Base-by-base conservation (phyloP, 1,140 invertebrate genomes). In the Samia ricini region DNA sequence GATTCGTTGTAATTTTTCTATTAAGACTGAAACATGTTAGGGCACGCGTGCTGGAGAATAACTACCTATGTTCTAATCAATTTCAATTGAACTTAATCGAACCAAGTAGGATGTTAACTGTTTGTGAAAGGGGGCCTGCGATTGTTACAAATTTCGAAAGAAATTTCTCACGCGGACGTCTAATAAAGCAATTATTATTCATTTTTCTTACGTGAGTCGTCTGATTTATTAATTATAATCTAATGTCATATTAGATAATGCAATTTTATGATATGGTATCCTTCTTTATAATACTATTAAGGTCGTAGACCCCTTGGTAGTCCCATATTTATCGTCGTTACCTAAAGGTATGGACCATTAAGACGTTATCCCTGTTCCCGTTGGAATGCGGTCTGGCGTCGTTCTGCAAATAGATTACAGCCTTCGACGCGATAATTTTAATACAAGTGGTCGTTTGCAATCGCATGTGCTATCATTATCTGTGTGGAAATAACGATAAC, bases 311-410 rank as follows among this genome's bases (percentile, higher is more conserved):
- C 77, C 51, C 64, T 57, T 22, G 52, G 58, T 29, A 48, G 42
- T 63, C 71, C 77, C 87, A 88, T 86, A 83, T 83, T 80, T 89
- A 88, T 66, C 62, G 20, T 60, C 21, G 55, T 71, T 77, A 74
- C 72, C 62, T 67, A 65, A 72, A 74, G 79, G 68, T 77, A 75
- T n/a, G n/a, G 74, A 73, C 70, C 73, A 81, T 81, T 82, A 83
- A 85, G 77, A 71, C 73, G 74, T 76, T 79, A 83, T 79, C 76
- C 81, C 77, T 78, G 75, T 71, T 86, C 82, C 79, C 81, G 60
- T 66, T 72, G 83, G 86, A 89, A 89, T 89, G 86, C 76, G 64
- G 86, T 86, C 75, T 77, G 82, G 85, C 85, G 85, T 82, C 85
- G 70, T 56, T 74, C 80, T 68, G 69, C 66, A 79, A 84, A 87